Evolutionary conservation across 1,140 invertebrate genomes (phyloP), one percentile per base, ranked within the genome.

Genomic region (Tachypleus tridentatus): DNA sequence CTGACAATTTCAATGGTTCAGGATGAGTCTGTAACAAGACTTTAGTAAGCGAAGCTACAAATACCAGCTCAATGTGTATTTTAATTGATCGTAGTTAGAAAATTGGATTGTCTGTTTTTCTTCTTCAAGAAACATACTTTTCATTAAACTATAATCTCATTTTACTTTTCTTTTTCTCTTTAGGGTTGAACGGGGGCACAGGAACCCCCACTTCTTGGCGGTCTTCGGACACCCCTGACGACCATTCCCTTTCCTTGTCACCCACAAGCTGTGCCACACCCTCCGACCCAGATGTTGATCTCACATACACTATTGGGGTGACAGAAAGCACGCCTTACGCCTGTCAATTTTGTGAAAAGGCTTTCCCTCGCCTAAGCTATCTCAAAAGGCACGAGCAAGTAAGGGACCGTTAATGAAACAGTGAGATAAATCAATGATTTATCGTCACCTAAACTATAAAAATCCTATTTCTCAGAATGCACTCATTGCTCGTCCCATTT

Each of bases 381-480:
- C 82, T 95, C 69, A 93, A 91, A 79, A 89, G 91, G 77, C 92
- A 95, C 82, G 89, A 94, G 79, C 91, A 93, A 87, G 92, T 94
- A 77, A 80, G 77, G 29, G 29, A 29, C 29, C 49, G n/a, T 29
- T 29, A 29, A 29, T 29, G 29, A 29, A 29, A 29, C 29, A 29
- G 29, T 29, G 29, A 29, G 29, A 29, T 29, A 29, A 29, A 29
- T 29, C 29, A 29, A 29, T 29, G 29, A 29, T 29, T 29, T 29
- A 29, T 29, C 29, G 29, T 29, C 29, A 29, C 29, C 29, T 29
- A 29, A 29, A 29, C 29, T 29, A 29, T 29, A 29, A 29, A 29
- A 29, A 29, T 29, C 29, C 29, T 29, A 29, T 29, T 29, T 29
- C 29, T 29, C 29, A 29, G 29, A 29, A 29, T 2, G 29, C 29